A percentile compares a stretch with the other conserved stretches of the same genome.
Conservation (phyloP, 1,140 invertebrate genomes). For the Tachypleus tridentatus region DNA sequence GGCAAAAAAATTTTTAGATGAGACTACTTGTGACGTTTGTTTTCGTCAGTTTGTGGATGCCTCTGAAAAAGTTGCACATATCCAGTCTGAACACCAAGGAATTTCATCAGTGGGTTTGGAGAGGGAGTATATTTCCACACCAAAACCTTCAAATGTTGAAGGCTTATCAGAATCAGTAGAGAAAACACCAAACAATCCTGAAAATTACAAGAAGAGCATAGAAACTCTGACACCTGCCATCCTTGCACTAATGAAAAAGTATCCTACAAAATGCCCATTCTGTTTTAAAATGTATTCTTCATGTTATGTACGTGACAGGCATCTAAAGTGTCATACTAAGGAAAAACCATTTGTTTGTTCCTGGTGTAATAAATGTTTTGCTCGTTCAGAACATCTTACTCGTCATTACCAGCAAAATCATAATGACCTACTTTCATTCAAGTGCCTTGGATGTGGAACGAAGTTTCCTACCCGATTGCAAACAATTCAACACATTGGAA, state of each 20-base stretch:
- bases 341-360: constrained; percentile 9
- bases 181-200: neutral
- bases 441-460: constrained; percentile 12
- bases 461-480: constrained; percentile 6
- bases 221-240: constrained; percentile 3
- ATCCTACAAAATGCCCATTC: constrained; percentile 13
- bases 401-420: constrained; percentile 11
- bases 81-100: constrained; percentile 7
- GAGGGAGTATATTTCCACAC: neutral
- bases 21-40: constrained; percentile 17
- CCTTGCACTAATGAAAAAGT: constrained; percentile 8
- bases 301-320: constrained; percentile 7
- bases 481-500: constrained; percentile 10
- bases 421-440: constrained; percentile 10
- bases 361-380: constrained; percentile 11
- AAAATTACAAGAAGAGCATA: neutral
- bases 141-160: neutral
- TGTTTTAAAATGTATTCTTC: constrained; percentile 11
- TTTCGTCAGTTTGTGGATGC: constrained; percentile 13
- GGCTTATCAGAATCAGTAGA: neutral
- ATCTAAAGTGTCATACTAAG: constrained; percentile 9
- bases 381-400: neutral
- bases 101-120: neutral
- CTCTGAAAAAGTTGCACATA: constrained; percentile 9
- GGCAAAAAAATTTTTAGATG: constrained; percentile 13